Evolutionary conservation across 2,797 vertebrate genomes (phyloP).

Genomic region (Centroberyx gerrardi): DNA sequence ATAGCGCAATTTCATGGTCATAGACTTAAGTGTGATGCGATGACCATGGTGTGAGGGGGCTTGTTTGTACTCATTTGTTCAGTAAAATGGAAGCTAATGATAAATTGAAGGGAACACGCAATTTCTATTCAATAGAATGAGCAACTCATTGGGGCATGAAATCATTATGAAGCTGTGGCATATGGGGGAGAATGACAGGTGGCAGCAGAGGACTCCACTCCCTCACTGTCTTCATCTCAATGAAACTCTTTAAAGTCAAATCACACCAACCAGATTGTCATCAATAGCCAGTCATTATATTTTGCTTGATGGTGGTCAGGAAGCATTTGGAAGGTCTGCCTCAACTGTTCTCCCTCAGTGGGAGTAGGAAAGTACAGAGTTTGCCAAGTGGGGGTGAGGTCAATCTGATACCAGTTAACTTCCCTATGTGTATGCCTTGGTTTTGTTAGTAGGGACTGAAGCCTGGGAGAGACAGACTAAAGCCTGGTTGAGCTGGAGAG

Average conservation of each 20-base stretch:
- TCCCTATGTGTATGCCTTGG: too few relatives aligned
- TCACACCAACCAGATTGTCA: constrained; percentile 48
- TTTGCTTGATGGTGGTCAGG: constrained; percentile 43
- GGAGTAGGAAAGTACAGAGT: constrained; percentile 33
- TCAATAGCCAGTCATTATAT: constrained; percentile 53
- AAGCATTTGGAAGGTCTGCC: neutral
- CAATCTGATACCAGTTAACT: too few relatives aligned
- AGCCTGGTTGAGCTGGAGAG: too few relatives aligned
- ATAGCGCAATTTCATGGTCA: constrained; percentile 44
- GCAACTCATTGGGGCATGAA: constrained; percentile 68
- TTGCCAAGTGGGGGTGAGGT: neutral
- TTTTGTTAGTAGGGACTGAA: too few relatives aligned
- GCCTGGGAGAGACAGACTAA: too few relatives aligned
- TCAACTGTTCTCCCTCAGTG: constrained; percentile 22
- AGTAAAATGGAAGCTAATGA: constrained; percentile 73
- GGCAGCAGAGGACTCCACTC: constrained; percentile 39
- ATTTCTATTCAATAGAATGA: constrained; percentile 71
- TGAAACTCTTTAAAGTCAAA: constrained; percentile 47
- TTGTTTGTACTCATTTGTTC: constrained; percentile 73
- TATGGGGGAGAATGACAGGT: constrained; percentile 59
- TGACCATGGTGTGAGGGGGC: constrained; percentile 57
- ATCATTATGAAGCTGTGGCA: constrained; percentile 71
- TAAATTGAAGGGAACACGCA: constrained; percentile 66
- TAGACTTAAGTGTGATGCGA: constrained; percentile 44
- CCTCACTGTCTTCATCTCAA: constrained; percentile 51